Evolutionary conservation across 2,797 vertebrate species (phyloP), one percentile per base, ranked within the genome.

Genomic region (Artibeus jamaicensis): DNA sequence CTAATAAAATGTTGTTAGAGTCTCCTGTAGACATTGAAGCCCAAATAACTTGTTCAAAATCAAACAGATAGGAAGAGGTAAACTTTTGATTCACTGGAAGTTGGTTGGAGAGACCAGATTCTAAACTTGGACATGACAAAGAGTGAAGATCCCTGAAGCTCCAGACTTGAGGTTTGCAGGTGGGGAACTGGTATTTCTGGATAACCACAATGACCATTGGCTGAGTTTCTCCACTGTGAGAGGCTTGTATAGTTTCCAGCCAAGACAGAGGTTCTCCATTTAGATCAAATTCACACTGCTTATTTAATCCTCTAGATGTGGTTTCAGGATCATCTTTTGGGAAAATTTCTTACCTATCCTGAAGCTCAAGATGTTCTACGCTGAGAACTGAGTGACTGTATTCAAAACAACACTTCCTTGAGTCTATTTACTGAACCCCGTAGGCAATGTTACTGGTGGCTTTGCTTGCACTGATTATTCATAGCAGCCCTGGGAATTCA

Each of bases 351-450:
- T 90, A 86, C 79, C 87, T 92, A 7, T 55, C 22, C 46, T 82
- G 37, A 79, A 92, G 70, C 59, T 79, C 59, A 94, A 34, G 19
- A 86, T 93, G 57, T 81, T 91, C 87, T 91, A 37, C 73, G 50
- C 71, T 77, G 7, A 44, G 46, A 93, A 92, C 9, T 62, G 65
- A 87, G 84, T 77, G 46, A 79, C 22, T 21, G 14, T 65, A 73
- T 83, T 96, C 21, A 50, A 59, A 76, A 84, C 67, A 73, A 22
- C 81, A 37, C 22, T 78, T 65, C 79, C 48, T 89, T 67, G 2
- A 83, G 26, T 85, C 34, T 79, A 39, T 32, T 86, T 81, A 32
- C 73, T 79, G 48, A 91, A 9, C 39, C 29, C 44, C 9, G 1
- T 57, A 46, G 74, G 46, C 53, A 83, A 74, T 39, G 32, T 65